Conservation (phyloP, 2,888 invertebrate genomes). For the Aporophyla lueneburgensis region DNA sequence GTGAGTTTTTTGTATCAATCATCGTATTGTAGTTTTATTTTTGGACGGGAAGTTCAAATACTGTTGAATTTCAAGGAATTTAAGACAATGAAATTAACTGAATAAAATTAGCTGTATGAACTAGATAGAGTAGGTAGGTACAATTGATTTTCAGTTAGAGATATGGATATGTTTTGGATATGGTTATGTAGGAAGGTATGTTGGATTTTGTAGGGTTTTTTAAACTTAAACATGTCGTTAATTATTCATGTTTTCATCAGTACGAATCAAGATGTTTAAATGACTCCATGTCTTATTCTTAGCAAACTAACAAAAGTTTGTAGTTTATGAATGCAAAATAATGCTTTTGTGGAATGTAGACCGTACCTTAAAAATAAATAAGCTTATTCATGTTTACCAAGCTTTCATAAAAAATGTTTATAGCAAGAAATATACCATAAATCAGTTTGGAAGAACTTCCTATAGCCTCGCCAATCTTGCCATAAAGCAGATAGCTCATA, state of each 20-base stretch:
- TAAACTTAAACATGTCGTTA: neutral
- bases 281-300: neutral
- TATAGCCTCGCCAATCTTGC: constrained; percentile 59
- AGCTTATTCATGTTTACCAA: constrained; percentile 9
- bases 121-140: neutral
- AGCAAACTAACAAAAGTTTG: neutral
- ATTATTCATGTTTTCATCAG: neutral
- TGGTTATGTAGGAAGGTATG: neutral
- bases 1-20: constrained; percentile 85
- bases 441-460: constrained; percentile 65
- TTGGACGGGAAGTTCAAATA: constrained; percentile 30
- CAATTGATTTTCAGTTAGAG: neutral
- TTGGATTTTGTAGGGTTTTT: neutral
- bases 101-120: neutral
- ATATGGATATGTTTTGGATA: no score
- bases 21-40: constrained; percentile 41
- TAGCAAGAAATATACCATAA: constrained; percentile 53
- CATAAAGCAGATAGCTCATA: constrained; percentile 72
- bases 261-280: neutral
- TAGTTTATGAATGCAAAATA: neutral
- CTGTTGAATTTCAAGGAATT: constrained; percentile 17
- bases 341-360: neutral
- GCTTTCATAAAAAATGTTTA: constrained; percentile 52
- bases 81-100: neutral
- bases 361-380: neutral